Percentiles rank a stretch among this genome's conserved stretches.
phyloP scores from a whole-genome alignment of 1,140 invertebrate genomes.

The Aricia agestis region DNA sequence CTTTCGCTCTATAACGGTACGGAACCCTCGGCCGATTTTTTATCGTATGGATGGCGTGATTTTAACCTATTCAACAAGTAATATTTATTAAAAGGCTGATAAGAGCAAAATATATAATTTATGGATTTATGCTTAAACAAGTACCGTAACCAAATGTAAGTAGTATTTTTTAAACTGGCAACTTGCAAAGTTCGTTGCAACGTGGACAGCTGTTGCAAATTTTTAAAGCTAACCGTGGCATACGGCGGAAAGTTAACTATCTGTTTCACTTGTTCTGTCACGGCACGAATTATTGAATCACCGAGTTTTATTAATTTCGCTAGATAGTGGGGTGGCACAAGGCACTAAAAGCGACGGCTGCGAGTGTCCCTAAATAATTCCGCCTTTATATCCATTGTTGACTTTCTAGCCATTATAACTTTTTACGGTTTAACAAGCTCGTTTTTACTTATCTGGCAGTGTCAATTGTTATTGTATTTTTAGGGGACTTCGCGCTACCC shows the following conservation, averaged over 20 bases:
- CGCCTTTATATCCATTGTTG: conserved; percentile 53
- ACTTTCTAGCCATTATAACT: conserved; percentile 69
- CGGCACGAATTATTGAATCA: neutral
- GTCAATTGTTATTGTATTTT: conserved; percentile 63
- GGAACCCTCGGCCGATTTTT: too few relatives aligned
- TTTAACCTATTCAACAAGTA: neutral
- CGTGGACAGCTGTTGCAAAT: neutral
- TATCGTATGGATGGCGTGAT: neutral
- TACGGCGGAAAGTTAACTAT: neutral
- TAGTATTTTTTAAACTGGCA: neutral
- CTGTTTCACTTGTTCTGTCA: conserved; percentile 9
- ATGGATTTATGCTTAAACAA: too few relatives aligned
- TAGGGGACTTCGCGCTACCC: conserved; percentile 34
- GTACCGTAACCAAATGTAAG: neutral
- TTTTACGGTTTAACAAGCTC: conserved; percentile 74
- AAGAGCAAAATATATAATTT: too few relatives aligned
- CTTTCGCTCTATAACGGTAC: too few relatives aligned
- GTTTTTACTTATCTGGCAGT: conserved; percentile 70
- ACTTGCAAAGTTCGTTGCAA: too few relatives aligned
- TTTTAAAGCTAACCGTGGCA: neutral
- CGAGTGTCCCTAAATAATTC: conserved; percentile 40
- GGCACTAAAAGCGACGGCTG: conserved; percentile 29
- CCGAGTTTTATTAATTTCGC: conserved; percentile 4
- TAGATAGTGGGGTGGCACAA: conserved; percentile 5
- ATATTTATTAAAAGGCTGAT: neutral